phyloP scores from a whole-genome alignment of 1,140 invertebrate genomes.

The Neoseiulus cucumeris region DNA sequence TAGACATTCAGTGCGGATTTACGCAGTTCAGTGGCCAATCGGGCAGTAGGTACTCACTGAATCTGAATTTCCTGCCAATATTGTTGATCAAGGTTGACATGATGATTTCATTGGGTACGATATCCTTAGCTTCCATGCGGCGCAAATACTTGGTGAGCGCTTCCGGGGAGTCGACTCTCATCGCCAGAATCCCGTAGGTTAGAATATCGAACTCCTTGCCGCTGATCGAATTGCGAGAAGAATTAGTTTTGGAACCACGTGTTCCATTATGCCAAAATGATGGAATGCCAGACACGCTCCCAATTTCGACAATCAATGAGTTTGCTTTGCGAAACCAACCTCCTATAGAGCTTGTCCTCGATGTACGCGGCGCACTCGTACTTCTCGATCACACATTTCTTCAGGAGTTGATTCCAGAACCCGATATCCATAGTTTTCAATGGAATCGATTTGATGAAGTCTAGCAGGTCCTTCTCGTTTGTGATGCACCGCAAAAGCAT shows the following conservation, averaged over 20 bases:
- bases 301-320: neutral
- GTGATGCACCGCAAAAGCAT: neutral
- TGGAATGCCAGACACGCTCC: too few species aligned
- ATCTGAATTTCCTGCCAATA: neutral
- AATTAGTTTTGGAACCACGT: neutral
- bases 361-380: neutral
- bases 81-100: neutral
- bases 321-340: neutral
- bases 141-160: neutral
- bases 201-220: neutral
- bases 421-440: neutral
- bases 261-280: neutral
- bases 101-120: neutral
- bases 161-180: neutral
- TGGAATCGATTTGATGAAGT: neutral
- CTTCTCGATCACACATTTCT: neutral
- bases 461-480: neutral
- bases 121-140: neutral
- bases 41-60: neutral
- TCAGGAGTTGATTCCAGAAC: slow-evolving; percentile 2
- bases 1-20: too few species aligned
- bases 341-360: neutral
- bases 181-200: neutral
- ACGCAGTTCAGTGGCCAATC: too few species aligned
- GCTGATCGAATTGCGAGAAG: neutral